Percentiles rank a stretch among this genome's conserved stretches.
Conservation (phyloP, 2,888 invertebrate species). For the Amblyteles armatorius region DNA sequence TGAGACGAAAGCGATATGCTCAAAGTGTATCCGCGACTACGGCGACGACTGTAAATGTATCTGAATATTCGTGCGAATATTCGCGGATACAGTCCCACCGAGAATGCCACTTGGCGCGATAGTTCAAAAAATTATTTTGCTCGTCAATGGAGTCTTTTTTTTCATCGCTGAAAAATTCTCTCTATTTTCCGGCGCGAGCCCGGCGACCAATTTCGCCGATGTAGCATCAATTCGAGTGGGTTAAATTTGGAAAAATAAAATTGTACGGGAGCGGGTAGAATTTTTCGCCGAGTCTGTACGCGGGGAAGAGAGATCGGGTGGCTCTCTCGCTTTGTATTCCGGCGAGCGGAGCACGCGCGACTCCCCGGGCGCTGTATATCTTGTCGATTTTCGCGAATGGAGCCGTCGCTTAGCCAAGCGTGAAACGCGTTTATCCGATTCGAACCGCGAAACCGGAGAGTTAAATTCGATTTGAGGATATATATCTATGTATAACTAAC, state of each 20-base stretch:
- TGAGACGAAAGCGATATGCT: slow-evolving; percentile 82
- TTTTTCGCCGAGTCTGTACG: slow-evolving; percentile 75
- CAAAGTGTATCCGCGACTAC: neutral
- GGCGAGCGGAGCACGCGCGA: slow-evolving; percentile 71
- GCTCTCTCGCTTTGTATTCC: slow-evolving; percentile 75
- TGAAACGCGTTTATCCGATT: slow-evolving; percentile 83
- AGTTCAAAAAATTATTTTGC: neutral
- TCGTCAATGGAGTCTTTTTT: neutral
- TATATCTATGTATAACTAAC: slow-evolving; percentile 38
- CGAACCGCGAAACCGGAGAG: slow-evolving; percentile 64
- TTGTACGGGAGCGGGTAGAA: neutral
- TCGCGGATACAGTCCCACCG: slow-evolving; percentile 74
- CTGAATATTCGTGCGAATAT: slow-evolving; percentile 45
- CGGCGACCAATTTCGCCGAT: neutral
- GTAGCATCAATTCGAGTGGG: neutral
- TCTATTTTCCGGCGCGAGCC: neutral
- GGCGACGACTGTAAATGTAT: slow-evolving; percentile 42
- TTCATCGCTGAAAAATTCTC: neutral
- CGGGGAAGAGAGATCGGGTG: slow-evolving; percentile 12
- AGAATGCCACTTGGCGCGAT: slow-evolving; percentile 62
- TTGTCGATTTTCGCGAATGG: slow-evolving; percentile 82
- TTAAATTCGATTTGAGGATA: slow-evolving; percentile 58
- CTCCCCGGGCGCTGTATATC: slow-evolving; percentile 76
- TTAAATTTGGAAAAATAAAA: neutral
- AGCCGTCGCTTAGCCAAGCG: slow-evolving; percentile 83